These are phyloP conservation scores for Tanypteryx hageni DNA, from an alignment of 2,888 invertebrate genomes.

Conservation along the genomic window DNA sequence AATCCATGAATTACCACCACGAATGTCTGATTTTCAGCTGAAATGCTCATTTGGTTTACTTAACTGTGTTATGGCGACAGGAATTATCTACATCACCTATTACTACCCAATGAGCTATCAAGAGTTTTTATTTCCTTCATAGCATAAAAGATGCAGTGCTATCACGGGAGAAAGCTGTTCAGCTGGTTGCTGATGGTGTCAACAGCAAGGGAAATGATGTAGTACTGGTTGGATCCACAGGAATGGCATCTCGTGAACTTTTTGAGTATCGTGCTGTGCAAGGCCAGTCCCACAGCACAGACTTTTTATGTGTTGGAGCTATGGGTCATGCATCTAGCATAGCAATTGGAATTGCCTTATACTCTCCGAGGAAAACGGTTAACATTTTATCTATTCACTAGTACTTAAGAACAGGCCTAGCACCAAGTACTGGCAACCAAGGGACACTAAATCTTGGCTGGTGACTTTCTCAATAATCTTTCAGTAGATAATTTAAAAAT, in stretches of 20 bases:
- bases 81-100: too few species aligned
- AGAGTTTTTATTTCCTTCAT: not conserved
- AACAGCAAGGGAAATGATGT: slow-evolving; percentile 72
- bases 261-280: slow-evolving; percentile 73
- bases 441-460: not conserved
- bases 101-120: too few species aligned
- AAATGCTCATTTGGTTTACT: too few species aligned
- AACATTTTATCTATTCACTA: not conserved
- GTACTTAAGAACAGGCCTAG: too few species aligned
- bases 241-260: slow-evolving; percentile 75
- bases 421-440: too few species aligned
- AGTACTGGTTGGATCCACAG: slow-evolving; percentile 74
- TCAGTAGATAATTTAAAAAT: not conserved
- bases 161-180: slow-evolving; percentile 73
- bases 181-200: slow-evolving; percentile 67
- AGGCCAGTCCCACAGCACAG: slow-evolving; percentile 74
- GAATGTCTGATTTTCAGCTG: too few species aligned
- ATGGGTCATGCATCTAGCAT: slow-evolving; percentile 75
- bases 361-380: slow-evolving; percentile 72
- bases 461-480: not conserved
- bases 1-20: too few species aligned
- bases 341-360: slow-evolving; percentile 74
- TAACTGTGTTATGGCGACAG: too few species aligned
- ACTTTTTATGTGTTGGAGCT: slow-evolving; percentile 75
- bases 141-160: slow-evolving; percentile 68